Evolutionary conservation across 2,888 invertebrate genomes (phyloP).

Genomic region (Leucoptera coffeella): DNA sequence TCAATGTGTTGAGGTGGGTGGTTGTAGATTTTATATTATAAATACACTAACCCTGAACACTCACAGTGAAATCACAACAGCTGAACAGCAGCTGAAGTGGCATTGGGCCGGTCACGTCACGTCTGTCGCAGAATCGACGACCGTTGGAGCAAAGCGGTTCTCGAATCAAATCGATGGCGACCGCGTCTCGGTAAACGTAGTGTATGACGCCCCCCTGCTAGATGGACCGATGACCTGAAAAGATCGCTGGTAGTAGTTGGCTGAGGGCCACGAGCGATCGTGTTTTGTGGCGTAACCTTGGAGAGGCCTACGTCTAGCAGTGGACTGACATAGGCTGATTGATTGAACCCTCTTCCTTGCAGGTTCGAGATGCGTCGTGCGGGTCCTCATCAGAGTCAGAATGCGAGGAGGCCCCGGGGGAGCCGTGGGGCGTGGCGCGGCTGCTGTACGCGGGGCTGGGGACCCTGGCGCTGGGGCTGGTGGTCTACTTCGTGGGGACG

Average conservation of each 20-base stretch:
- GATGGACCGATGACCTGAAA: background rate
- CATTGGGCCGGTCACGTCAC: background rate
- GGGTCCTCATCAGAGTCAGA: conserved; percentile 65
- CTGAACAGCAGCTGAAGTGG: background rate
- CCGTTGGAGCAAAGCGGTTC: background rate
- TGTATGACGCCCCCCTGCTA: background rate
- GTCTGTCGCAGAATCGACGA: background rate
- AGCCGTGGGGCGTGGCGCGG: conserved; percentile 77
- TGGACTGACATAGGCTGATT: background rate
- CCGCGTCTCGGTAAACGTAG: background rate
- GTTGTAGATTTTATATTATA: too few species aligned
- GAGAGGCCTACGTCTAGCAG: background rate
- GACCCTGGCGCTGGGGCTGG: conserved; percentile 75
- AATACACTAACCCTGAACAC: too few species aligned
- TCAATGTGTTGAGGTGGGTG: too few species aligned
- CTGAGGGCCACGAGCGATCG: background rate
- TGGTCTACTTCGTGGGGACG: conserved; percentile 85
- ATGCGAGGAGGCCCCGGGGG: conserved; percentile 63
- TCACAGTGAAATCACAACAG: too few species aligned
- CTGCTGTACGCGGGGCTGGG: conserved; percentile 81
- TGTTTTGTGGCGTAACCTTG: background rate
- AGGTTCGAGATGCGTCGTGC: conserved; percentile 82
- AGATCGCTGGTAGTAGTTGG: too few species aligned
- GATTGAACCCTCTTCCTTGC: too few species aligned
- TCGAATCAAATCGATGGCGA: background rate